phyloP scores from a whole-genome alignment of 2,797 vertebrate species.

The Eurystomus glaucurus region DNA sequence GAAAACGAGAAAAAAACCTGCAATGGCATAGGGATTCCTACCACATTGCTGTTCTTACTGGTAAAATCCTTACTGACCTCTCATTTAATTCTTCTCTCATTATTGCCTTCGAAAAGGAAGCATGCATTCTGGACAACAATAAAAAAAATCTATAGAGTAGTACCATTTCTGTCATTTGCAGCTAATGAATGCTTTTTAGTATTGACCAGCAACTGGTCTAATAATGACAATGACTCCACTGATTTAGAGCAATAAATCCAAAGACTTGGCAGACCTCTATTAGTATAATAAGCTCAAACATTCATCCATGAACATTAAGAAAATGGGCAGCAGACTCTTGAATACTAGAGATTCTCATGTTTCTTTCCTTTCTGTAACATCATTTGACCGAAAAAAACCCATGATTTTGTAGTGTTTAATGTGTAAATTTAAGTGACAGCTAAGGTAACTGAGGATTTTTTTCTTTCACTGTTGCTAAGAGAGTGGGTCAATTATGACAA shows the following conservation, averaged over 20 bases:
- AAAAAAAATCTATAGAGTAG: constrained; percentile 75
- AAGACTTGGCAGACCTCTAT: constrained; percentile 60
- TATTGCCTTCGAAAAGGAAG: constrained; percentile 69
- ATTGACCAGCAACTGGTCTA: constrained; percentile 73
- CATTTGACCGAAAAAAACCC: constrained; percentile 21
- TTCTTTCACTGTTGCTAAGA: background rate
- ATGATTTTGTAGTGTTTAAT: constrained; percentile 4
- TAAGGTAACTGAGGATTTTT: constrained; percentile 27
- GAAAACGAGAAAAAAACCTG: constrained; percentile 16
- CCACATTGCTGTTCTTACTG: background rate
- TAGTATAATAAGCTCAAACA: constrained; percentile 73
- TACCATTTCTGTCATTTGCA: constrained; percentile 78
- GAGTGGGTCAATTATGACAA: background rate
- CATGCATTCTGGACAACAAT: constrained; percentile 69
- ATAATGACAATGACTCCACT: constrained; percentile 77
- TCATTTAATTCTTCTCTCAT: constrained; percentile 69
- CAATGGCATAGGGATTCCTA: background rate
- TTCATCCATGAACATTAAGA: constrained; percentile 75
- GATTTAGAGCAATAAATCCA: constrained; percentile 79
- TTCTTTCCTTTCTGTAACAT: constrained; percentile 30
- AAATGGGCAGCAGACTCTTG: constrained; percentile 41
- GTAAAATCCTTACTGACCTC: constrained; percentile 62
- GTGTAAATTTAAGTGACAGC: constrained; percentile 32
- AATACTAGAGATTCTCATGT: constrained; percentile 36
- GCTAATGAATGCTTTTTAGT: constrained; percentile 79